phyloP scores from a whole-genome alignment of 2,888 invertebrate genomes.

The Lasioglossum lativentre region DNA sequence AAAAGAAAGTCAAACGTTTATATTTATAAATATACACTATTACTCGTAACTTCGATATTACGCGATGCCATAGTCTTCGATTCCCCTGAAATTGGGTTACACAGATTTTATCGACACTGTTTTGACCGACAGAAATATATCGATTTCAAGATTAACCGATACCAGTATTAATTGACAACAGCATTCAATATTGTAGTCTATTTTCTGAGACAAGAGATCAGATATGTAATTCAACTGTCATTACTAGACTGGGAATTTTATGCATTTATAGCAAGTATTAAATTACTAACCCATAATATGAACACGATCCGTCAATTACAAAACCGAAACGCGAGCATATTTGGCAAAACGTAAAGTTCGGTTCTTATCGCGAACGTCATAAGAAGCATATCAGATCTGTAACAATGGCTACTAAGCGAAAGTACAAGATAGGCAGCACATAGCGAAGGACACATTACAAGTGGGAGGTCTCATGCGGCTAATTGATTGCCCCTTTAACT shows the following conservation, averaged over 20 bases:
- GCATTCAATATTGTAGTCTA: neutral
- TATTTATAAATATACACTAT: neutral
- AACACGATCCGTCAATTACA: neutral
- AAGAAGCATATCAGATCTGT: neutral
- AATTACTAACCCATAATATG: too few species aligned
- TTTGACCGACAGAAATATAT: neutral
- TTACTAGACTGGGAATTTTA: too few species aligned
- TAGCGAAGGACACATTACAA: neutral
- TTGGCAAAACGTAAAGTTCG: neutral
- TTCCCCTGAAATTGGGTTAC: neutral
- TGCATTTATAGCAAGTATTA: too few species aligned
- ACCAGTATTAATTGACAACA: neutral
- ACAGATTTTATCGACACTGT: neutral
- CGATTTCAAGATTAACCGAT: neutral
- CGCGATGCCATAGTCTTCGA: neutral
- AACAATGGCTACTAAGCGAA: constrained; percentile 5
- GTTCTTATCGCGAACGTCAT: neutral
- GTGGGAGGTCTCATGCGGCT: neutral
- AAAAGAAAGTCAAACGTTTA: neutral
- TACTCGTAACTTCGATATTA: neutral
- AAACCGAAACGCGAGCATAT: neutral
- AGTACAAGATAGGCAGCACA: neutral
- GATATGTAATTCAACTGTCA: neutral
- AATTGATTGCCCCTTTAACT: constrained; percentile 1
- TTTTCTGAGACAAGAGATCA: neutral